phyloP scores from a whole-genome alignment of 2,888 invertebrate genomes.

The Erebia palarica region DNA sequence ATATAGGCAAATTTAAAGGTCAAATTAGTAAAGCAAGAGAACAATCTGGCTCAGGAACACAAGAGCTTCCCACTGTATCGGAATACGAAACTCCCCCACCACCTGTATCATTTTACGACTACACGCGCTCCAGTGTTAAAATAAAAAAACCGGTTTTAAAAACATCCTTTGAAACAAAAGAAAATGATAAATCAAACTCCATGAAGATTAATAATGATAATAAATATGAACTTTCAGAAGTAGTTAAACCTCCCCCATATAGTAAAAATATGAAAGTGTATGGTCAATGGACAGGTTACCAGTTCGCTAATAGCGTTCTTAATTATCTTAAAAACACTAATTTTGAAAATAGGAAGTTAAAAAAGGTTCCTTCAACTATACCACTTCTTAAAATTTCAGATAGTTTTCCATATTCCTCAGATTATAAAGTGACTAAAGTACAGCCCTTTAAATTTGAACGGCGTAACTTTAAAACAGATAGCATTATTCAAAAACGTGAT shows the following conservation, averaged over 20 bases:
- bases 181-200: conserved; percentile 31
- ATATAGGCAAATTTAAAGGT: conserved; percentile 47
- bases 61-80: conserved; percentile 49
- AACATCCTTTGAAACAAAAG: conserved; percentile 39
- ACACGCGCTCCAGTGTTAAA: conserved; percentile 44
- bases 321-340: conserved; percentile 69
- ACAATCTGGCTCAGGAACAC: conserved; percentile 42
- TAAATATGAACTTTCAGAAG: conserved; percentile 49
- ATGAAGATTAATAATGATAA: conserved; percentile 35
- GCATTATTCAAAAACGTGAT: conserved; percentile 51
- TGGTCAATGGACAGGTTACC: conserved; percentile 69
- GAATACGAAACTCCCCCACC: conserved; percentile 67
- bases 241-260: conserved; percentile 60
- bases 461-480: conserved; percentile 49
- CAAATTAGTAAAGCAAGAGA: conserved; percentile 39
- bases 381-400: conserved; percentile 62
- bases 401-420: conserved; percentile 63
- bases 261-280: conserved; percentile 57
- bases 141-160: conserved; percentile 41
- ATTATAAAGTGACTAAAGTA: conserved; percentile 57
- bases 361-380: conserved; percentile 59
- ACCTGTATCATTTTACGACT: conserved; percentile 40
- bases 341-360: conserved; percentile 53
- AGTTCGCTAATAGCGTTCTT: conserved; percentile 66
- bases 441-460: conserved; percentile 56